Conservation (phyloP, 2,113 vertebrate species). For the Chlamydotis undulata region DNA sequence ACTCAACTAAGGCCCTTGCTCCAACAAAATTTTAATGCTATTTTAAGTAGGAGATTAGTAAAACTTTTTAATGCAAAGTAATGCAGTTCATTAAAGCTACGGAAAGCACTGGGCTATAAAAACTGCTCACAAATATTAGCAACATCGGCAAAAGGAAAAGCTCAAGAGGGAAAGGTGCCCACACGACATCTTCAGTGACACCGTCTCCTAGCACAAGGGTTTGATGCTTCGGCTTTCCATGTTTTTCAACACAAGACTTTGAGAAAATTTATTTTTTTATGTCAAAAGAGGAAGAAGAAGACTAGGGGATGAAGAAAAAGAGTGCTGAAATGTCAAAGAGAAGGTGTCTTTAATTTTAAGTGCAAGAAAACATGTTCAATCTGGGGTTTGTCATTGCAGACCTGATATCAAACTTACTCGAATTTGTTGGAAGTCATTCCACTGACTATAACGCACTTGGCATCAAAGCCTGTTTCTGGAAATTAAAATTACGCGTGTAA, state of each 20-base stretch:
- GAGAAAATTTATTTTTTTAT: neutral
- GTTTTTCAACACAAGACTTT: neutral
- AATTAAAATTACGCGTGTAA: neutral
- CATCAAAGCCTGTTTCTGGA: neutral
- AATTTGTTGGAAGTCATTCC: neutral
- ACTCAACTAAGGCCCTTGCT: neutral
- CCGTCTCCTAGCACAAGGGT: neutral
- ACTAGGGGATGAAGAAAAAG: neutral
- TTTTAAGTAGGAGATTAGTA: neutral
- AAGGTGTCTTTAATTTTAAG: neutral
- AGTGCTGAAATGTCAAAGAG: neutral
- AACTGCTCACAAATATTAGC: neutral
- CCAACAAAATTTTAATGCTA: neutral
- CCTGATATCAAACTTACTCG: neutral
- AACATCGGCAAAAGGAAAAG: neutral
- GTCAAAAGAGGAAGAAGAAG: accelerated
- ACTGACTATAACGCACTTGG: neutral
- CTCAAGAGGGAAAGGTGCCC: neutral
- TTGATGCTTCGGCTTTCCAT: accelerated
- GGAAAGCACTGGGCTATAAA: neutral
- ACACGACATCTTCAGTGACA: neutral
- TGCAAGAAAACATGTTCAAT: neutral
- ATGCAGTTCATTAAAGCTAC: neutral
- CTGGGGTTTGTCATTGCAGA: neutral
- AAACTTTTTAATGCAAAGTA: neutral